phyloP scores from a whole-genome alignment of 2,888 invertebrate genomes.

The Drosophila maculinotata region DNA sequence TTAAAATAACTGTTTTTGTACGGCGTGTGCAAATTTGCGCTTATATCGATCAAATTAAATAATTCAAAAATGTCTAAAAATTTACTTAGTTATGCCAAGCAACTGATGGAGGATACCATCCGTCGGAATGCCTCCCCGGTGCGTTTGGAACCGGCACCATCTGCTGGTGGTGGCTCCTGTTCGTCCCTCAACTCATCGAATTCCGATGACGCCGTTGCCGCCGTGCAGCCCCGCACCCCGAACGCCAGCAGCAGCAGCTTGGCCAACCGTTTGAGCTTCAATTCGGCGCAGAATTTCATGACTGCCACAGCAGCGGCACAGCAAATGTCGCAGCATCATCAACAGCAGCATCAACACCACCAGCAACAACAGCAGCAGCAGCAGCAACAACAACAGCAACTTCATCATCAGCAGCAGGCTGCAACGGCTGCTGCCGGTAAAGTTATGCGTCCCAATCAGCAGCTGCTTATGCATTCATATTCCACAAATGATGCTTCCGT shows the following conservation, averaged over 20 bases:
- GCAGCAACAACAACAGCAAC: slow-evolving; percentile 59
- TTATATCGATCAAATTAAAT: neutral
- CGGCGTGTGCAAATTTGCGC: neutral
- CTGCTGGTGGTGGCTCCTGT: slow-evolving; percentile 87
- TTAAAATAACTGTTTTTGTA: slow-evolving; percentile 17
- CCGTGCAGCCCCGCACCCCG: slow-evolving; percentile 78
- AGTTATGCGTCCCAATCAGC: slow-evolving; percentile 83
- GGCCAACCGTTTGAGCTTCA: slow-evolving; percentile 83
- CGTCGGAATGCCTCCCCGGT: slow-evolving; percentile 97
- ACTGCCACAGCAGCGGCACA: slow-evolving; percentile 81
- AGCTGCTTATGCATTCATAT: slow-evolving; percentile 90
- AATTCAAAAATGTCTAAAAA: neutral
- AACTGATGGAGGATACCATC: slow-evolving; percentile 97
- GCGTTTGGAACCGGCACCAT: slow-evolving; percentile 87
- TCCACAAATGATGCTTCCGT: slow-evolving; percentile 93
- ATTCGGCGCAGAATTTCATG: slow-evolving; percentile 84
- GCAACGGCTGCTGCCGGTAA: slow-evolving; percentile 83
- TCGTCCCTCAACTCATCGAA: slow-evolving; percentile 92
- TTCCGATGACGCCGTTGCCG: slow-evolving; percentile 85
- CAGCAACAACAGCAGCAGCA: slow-evolving; percentile 66
- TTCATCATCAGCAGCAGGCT: slow-evolving; percentile 54
- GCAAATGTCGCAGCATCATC: slow-evolving; percentile 73
- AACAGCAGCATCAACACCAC: slow-evolving; percentile 65
- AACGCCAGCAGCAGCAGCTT: slow-evolving; percentile 74
- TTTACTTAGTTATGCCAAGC: slow-evolving; percentile 92